Base-by-base conservation (phyloP, 2,888 invertebrate genomes). In the Taphrorychus bicolor region DNA sequence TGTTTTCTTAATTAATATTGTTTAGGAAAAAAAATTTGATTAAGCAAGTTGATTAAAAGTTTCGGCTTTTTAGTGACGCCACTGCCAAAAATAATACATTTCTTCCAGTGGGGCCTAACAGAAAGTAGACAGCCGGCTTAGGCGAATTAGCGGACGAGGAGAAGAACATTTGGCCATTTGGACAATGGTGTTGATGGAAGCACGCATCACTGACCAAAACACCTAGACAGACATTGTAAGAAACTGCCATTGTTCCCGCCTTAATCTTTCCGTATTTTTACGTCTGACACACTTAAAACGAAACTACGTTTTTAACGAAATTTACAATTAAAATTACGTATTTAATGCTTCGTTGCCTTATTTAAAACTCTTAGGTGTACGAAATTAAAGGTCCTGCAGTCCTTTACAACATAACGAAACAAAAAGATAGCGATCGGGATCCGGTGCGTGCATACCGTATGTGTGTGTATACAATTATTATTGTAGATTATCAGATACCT, bases 171-270 rank as follows among this genome's bases (percentile, higher is more conserved):
- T 61, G 48, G 60, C 23, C 49, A 40, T 56, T 61, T 58, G 59
- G 67, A 68, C 68, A 69, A 69, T 69, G 69, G 64, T 64, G 69
- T 64, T 69, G 64, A 69, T 69, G 69, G 69, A 69, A 69, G 32
- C 64, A 64, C 52, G 69, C 63, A 59, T 60, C 63, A 69, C 60
- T 64, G 69, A 45, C 51, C 64, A 56, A 68, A 64, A 69, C 64
- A 56, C 54, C 63, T 58, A 63, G n/a, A n/a, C 19, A 53, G 51
- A 40, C 53, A 45, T 54, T 63, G 63, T 68, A 58, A 52, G 60
- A 60, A 51, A 61, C 49, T 66, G 18, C 61, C 60, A 66, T 66
- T 66, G 66, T 66, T 62, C 24, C 45, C 32, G 40, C 32, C 32
- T 56, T 65, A 64, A 65, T 69, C 64, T 69, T 60, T 49, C 58